Base-by-base conservation (phyloP, 2,113 vertebrate species). In the Vombatus ursinus region DNA sequence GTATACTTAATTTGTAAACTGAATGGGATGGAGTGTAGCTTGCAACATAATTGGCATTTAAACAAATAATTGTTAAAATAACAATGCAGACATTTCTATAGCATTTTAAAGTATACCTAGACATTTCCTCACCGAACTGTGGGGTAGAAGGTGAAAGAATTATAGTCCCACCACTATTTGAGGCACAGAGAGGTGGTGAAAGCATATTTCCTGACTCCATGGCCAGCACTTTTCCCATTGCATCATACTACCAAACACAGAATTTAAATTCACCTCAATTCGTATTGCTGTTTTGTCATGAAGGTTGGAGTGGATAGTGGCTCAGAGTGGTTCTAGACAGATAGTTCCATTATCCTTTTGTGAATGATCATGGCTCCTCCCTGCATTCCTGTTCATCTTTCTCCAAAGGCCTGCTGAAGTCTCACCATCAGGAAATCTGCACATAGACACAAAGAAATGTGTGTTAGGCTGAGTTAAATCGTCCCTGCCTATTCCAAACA, bases 181-280 rank as follows among this genome's bases (percentile, higher is more conserved):
- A 28, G 91, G 91, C 91, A 47, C 90, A 93, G 53, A 93, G 93
- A 96, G 68, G 93, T 93, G 52, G 24, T 95, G 95, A 97, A 96
- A 50, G 50, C 54, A 94, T 68, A 77, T 44, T 90, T 51, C 52
- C 68, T 50, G 44, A 94, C 57, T 94, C 93, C 91, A 92, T 95
- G 97, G 54, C 84, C 94, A 93, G 91, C 53, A 92, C 9, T 10
- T 97, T 96, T 95, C 95, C 95, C 52, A 91, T 94, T 93, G n/a
- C 50, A 94, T 95, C 94, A 94, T 96, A 92, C 52, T 94, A 89
- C 61, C 95, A 77, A 98, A 98, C 97, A 8, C 91, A 14, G 92
- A 97, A 96, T 93, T 93, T 94, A 97, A 98, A 98, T 98, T 98
- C 97, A 97, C 96, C 97, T 98, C 97, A 97, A 97, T 31, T 98